Evolutionary conservation across 2,888 invertebrate species (phyloP).

Genomic region (Hemithea aestivaria): DNA sequence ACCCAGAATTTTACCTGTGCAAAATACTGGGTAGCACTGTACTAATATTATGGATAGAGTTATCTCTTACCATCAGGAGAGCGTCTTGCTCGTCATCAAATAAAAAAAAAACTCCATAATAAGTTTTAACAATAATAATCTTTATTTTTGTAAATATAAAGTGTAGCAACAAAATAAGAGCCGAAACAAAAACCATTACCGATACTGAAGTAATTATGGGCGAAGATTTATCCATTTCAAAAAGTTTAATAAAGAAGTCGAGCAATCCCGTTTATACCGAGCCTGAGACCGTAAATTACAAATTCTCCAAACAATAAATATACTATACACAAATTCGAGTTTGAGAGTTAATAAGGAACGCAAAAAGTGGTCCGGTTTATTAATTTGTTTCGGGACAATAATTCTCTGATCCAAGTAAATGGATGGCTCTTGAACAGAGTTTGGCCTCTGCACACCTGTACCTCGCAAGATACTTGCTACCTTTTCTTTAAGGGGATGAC

Average conservation of each 20-base stretch:
- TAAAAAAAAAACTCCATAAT: too few relatives aligned
- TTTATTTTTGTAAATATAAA: too few relatives aligned
- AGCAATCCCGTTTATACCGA: background rate
- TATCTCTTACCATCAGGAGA: too few relatives aligned
- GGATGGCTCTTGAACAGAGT: conserved; percentile 41
- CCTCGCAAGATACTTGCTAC: background rate
- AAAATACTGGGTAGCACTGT: too few relatives aligned
- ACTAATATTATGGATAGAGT: too few relatives aligned
- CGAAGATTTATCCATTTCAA: background rate
- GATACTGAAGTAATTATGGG: background rate
- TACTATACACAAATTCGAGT: conserved; percentile 28
- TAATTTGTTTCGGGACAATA: conserved; percentile 44
- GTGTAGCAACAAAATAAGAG: too few relatives aligned
- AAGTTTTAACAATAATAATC: too few relatives aligned
- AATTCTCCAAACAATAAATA: conserved; percentile 22
- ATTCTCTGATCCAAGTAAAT: conserved; percentile 38
- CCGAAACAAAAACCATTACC: too few relatives aligned
- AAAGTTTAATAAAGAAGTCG: background rate
- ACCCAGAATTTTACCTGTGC: too few relatives aligned
- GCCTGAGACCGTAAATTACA: conserved; percentile 7
- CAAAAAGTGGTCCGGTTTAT: conserved; percentile 40
- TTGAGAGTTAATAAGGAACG: conserved; percentile 32
- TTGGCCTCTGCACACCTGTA: conserved; percentile 18
- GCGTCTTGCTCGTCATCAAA: too few relatives aligned
- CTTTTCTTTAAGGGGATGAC: background rate